These are phyloP conservation scores for Mesocentrotus franciscanus DNA, from an alignment of 53 echinoderm and acorn worm species.

Conservation along the genomic window DNA sequence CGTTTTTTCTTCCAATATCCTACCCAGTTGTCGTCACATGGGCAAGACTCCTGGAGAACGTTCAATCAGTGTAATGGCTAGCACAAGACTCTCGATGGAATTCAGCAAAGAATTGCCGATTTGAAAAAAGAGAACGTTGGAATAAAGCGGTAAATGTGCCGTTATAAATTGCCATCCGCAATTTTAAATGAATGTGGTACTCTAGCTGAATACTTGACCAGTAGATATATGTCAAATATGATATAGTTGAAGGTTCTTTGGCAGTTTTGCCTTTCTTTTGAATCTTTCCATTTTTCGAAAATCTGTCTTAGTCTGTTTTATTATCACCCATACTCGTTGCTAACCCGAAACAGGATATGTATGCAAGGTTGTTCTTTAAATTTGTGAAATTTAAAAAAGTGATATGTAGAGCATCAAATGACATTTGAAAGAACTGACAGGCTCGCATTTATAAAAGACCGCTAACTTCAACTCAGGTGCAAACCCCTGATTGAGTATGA, in stretches of 20 bases:
- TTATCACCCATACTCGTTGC: background rate
- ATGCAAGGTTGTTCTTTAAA: background rate
- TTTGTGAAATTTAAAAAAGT: background rate
- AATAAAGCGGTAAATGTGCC: background rate
- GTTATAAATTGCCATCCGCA: background rate
- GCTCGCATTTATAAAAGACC: too few relatives aligned
- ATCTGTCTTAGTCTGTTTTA: too few relatives aligned
- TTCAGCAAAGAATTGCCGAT: background rate
- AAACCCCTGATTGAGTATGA: too few relatives aligned
- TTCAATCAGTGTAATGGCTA: constrained; percentile 2
- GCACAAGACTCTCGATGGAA: background rate
- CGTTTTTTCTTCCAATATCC: background rate
- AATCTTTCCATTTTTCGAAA: background rate
- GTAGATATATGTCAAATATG: background rate
- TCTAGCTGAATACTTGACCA: background rate
- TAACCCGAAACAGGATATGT: background rate
- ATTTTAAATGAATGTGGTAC: background rate
- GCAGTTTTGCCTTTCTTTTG: background rate
- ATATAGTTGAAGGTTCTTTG: background rate
- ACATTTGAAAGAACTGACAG: too few relatives aligned
- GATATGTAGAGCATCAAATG: background rate
- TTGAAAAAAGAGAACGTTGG: background rate
- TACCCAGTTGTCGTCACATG: background rate
- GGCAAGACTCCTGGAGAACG: background rate
- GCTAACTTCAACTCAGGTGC: too few relatives aligned